A percentile compares a stretch with the other conserved stretches of the same genome.
These are phyloP conservation scores for Scelioninae gen. 1 DNA, from an alignment of 2,888 invertebrate genomes.

Conservation along the genomic window DNA sequence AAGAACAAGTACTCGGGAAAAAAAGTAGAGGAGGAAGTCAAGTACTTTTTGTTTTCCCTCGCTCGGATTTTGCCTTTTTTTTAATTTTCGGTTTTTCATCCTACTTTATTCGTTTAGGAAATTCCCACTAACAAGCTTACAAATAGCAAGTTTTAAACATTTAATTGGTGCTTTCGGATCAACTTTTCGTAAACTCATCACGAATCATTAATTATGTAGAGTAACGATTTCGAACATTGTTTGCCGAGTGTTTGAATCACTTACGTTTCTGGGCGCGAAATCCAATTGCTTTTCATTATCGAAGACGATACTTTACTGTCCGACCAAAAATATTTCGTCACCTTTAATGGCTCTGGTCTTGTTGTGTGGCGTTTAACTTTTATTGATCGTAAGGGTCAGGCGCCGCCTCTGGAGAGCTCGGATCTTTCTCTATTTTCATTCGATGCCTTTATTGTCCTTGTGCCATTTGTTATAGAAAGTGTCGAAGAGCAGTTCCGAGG, in stretches of 20 bases:
- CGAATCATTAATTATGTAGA: slow-evolving; percentile 39
- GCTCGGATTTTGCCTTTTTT: slow-evolving; percentile 36
- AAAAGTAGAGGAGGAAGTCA: slow-evolving; percentile 53
- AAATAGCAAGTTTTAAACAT: slow-evolving; percentile 53
- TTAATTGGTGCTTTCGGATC: slow-evolving; percentile 55
- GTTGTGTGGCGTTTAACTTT: slow-evolving; percentile 43
- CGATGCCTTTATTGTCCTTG: slow-evolving; percentile 44
- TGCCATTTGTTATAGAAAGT: slow-evolving; percentile 50
- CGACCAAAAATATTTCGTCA: slow-evolving; percentile 34
- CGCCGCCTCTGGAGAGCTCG: slow-evolving; percentile 5
- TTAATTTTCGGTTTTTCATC: slow-evolving; percentile 44
- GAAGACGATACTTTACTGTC: slow-evolving; percentile 12
- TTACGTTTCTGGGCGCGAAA: not conserved
- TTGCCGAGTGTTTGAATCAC: slow-evolving; percentile 14
- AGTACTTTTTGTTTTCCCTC: slow-evolving; percentile 60
- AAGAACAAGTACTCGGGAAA: slow-evolving; percentile 54
- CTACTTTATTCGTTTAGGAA: slow-evolving; percentile 40
- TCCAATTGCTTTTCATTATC: slow-evolving; percentile 27
- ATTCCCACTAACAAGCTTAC: slow-evolving; percentile 60
- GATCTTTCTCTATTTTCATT: slow-evolving; percentile 39
- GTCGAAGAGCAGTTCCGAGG: slow-evolving; percentile 1
- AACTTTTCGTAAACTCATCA: slow-evolving; percentile 51
- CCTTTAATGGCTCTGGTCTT: slow-evolving; percentile 28
- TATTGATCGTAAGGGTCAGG: slow-evolving; percentile 50
- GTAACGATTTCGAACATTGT: slow-evolving; percentile 28